phyloP scores from a whole-genome alignment of 1,140 invertebrate genomes.

The Acyrthosiphon pisum region DNA sequence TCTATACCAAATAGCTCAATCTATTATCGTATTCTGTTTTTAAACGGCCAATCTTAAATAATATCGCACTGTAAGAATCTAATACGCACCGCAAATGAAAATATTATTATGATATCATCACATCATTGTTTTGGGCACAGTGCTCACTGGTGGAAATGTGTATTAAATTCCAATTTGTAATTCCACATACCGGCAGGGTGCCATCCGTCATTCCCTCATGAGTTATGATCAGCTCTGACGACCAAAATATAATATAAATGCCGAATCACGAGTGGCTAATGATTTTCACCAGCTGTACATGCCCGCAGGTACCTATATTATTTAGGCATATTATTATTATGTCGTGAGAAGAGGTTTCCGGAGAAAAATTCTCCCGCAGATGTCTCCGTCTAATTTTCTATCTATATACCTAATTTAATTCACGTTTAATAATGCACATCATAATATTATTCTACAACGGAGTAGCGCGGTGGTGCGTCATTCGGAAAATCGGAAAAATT shows the following conservation, averaged over 20 bases:
- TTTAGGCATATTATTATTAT: no score
- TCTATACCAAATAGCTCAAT: not conserved
- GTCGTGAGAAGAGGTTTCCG: no score
- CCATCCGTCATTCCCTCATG: not conserved
- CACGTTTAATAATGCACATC: no score
- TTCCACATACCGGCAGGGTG: not conserved
- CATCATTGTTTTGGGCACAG: not conserved
- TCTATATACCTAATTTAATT: no score
- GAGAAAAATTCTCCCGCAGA: no score
- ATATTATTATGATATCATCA: not conserved
- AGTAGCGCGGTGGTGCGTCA: no score
- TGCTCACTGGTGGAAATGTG: not conserved
- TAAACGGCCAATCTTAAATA: not conserved
- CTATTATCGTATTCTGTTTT: not conserved
- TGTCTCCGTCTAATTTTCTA: no score
- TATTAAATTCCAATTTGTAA: not conserved
- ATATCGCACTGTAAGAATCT: not conserved
- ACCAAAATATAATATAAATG: not conserved
- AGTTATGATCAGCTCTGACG: not conserved
- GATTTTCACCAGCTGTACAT: not conserved
- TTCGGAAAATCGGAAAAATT: no score
- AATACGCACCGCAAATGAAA: not conserved
- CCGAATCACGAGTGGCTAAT: slow-evolving; percentile 12
- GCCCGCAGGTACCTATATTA: no score
- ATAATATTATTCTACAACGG: no score